A percentile compares a stretch with the other conserved stretches of the same genome.
phyloP scores from a whole-genome alignment of 2,797 vertebrate species.

The Pampus argenteus region DNA sequence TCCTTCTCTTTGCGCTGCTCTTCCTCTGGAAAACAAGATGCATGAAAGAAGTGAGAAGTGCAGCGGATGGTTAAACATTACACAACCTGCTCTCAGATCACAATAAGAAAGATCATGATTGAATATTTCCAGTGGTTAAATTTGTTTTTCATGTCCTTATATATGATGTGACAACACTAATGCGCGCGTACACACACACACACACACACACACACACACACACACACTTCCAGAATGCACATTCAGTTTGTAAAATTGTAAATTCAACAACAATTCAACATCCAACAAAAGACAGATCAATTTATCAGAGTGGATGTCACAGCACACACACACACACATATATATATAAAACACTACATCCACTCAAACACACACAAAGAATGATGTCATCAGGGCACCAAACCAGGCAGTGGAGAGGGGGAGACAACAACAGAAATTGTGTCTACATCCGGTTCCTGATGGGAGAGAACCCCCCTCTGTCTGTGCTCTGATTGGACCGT shows the following conservation, averaged over 20 bases:
- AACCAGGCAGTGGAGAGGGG: constrained; percentile 19
- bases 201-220: no score
- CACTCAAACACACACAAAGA: constrained; percentile 38
- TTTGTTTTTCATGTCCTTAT: not conserved
- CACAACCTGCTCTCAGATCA: not conserved
- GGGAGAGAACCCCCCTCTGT: constrained; percentile 47
- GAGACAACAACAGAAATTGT: constrained; percentile 24
- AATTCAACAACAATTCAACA: constrained; percentile 6
- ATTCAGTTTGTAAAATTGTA: not conserved
- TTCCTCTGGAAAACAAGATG: constrained; percentile 71
- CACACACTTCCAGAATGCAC: not conserved
- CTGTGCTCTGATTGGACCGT: constrained; percentile 58
- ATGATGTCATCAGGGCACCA: constrained; percentile 60
- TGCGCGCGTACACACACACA: not conserved
- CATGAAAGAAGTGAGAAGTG: not conserved
- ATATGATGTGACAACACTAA: not conserved
- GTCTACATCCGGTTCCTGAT: constrained; percentile 36
- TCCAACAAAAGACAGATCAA: not conserved
- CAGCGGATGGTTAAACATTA: not conserved
- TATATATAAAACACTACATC: constrained; percentile 5
- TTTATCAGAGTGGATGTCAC: not conserved
- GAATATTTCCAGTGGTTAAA: not conserved
- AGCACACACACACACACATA: no score
- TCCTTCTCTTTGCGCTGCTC: constrained; percentile 82
- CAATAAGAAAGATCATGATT: not conserved